phyloP scores from a whole-genome alignment of 1,140 invertebrate species.

The Drosophila pallidifrons region DNA sequence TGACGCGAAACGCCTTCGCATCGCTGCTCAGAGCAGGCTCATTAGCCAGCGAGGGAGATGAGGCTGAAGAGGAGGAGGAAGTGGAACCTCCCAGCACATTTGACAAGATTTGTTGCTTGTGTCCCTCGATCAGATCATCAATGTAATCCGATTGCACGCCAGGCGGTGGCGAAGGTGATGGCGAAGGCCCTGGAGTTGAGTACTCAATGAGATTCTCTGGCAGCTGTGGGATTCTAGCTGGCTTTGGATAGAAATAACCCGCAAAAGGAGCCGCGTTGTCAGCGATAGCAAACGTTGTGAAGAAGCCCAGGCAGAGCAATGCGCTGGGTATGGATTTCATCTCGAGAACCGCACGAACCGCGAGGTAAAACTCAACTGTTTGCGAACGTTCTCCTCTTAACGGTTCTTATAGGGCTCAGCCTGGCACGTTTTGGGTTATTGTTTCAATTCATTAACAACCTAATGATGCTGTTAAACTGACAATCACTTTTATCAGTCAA shows the following conservation, averaged over 20 bases:
- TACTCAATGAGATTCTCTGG: conserved; percentile 28
- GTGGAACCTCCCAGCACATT: conserved; percentile 64
- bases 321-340: conserved; percentile 56
- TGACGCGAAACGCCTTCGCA: conserved; percentile 69
- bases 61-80: neutral
- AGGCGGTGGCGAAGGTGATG: conserved; percentile 36
- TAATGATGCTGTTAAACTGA: conserved; percentile 62
- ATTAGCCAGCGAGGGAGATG: neutral
- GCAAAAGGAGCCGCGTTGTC: conserved; percentile 34
- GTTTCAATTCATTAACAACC: conserved; percentile 37
- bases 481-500: conserved; percentile 68
- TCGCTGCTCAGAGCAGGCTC: conserved; percentile 35
- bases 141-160: conserved; percentile 79
- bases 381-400: conserved; percentile 31
- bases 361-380: conserved; percentile 57
- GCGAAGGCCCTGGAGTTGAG: neutral
- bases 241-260: conserved; percentile 69
- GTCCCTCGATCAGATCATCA: conserved; percentile 77
- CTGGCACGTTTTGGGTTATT: conserved; percentile 26
- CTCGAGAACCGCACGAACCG: conserved; percentile 64
- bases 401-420: conserved; percentile 65
- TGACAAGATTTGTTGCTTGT: conserved; percentile 80
- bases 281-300: conserved; percentile 1
- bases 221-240: conserved; percentile 47
- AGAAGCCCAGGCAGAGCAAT: conserved; percentile 35